Conservation (phyloP, 2,113 vertebrate species). For the Malurus alboscapulatus region DNA sequence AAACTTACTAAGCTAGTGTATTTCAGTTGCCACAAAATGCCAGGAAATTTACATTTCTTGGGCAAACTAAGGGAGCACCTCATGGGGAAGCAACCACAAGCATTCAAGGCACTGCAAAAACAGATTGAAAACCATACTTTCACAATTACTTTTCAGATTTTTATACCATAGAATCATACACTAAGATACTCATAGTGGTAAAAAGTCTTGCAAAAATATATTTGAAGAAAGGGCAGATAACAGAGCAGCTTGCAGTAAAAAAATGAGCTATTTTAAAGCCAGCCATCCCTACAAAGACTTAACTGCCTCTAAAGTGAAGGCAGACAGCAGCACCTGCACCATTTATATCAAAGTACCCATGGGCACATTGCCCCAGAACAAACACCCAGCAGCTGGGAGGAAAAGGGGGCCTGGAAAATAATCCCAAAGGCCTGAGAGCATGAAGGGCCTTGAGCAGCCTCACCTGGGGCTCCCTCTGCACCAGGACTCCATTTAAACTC, state of each 20-base stretch:
- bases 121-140: background rate
- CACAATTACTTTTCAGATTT: background rate
- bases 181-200: rapidly evolving
- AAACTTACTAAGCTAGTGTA: rapidly evolving
- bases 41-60: rapidly evolving
- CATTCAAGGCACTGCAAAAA: background rate
- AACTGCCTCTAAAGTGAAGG: rapidly evolving
- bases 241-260: background rate
- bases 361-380: rapidly evolving
- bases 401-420: rapidly evolving
- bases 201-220: rapidly evolving
- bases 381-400: background rate
- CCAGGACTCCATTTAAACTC: rapidly evolving
- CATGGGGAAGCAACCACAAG: background rate
- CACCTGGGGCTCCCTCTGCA: too few species aligned
- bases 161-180: rapidly evolving
- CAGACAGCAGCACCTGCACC: rapidly evolving
- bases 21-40: rapidly evolving
- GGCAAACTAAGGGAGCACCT: background rate
- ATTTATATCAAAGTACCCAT: background rate
- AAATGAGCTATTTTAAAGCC: rapidly evolving
- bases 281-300: rapidly evolving
- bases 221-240: rapidly evolving
- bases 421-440: background rate
- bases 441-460: background rate